Percentiles rank a stretch among this genome's conserved stretches.
These are phyloP conservation scores for Nettapus auritus DNA, from an alignment of 2,113 vertebrate species.

Conservation along the genomic window DNA sequence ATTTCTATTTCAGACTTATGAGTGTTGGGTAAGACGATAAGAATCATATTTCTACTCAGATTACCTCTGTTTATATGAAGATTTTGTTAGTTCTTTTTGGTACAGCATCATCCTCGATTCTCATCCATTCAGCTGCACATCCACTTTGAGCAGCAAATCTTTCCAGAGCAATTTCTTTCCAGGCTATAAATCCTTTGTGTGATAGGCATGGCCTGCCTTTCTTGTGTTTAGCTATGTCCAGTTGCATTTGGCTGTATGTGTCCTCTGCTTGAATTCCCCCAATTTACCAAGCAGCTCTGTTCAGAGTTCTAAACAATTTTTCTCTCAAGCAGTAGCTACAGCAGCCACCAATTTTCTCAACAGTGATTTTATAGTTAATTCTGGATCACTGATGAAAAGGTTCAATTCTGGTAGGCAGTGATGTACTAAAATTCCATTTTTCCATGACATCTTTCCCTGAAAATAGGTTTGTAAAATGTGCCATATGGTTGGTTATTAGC, in stretches of 20 bases:
- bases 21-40: neutral
- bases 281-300: neutral
- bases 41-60: conserved; percentile 38
- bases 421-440: conserved; percentile 30
- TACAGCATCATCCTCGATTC: neutral
- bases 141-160: neutral
- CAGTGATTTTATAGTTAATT: conserved; percentile 45
- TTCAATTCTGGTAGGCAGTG: neutral
- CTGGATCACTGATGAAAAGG: conserved; percentile 18
- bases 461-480: conserved; percentile 15
- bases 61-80: conserved; percentile 22
- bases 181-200: neutral
- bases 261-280: neutral
- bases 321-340: neutral
- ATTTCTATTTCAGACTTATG: neutral
- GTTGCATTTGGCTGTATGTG: neutral
- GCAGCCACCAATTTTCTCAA: neutral
- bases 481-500: neutral
- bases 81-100: conserved; percentile 23
- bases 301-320: conserved; percentile 19
- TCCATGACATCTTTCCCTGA: neutral
- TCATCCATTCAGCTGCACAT: neutral
- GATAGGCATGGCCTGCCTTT: neutral
- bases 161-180: neutral
- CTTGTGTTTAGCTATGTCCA: neutral